Base-by-base conservation (phyloP, 2,888 invertebrate species). In the Aleiodes testaceus region DNA sequence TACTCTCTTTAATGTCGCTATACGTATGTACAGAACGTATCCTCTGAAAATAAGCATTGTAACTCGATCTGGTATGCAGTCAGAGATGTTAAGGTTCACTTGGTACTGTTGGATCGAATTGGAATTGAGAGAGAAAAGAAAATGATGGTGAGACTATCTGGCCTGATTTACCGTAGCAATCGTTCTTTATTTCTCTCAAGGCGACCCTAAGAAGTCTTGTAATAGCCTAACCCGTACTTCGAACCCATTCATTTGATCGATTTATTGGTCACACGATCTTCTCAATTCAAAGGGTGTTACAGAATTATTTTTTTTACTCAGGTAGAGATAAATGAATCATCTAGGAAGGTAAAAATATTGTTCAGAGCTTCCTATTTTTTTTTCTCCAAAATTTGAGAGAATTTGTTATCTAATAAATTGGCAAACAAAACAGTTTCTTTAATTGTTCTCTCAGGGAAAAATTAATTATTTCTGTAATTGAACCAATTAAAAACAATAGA, bases 121-220 rank as follows among this genome's bases (percentile, higher is more conserved):
- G 75, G 69, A 59, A 79, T 72, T 52, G 66, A 75, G 70, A 66
- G 76, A 64, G 66, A 45, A 49, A 70, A 71, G 68, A 74, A 71
- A 59, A 72, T 36, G 69, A 73, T 67, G 18, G 64, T 70, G 70
- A 70, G 70, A 69, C 72, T 71, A 69, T 53, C 76, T 75, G 72
- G 73, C 75, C 85, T 87, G 87, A 87, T 87, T 87, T 87, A 87
- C 87, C 80, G 87, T 85, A 80, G 84, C 87, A 87, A 87, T 87
- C 87, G 84, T 85, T 87, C 87, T 87, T 87, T 87, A 87, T 87
- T 87, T 87, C 87, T 86, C 87, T 87, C 87, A 80, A 87, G 87
- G 87, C 87, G 87, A 84, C 86, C 83, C 83, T 87, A 84, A 79
- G 82, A 79, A 79, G 82, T 75, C 87, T 83, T 86, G 87, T 87